Percentiles rank a stretch among this genome's conserved stretches.
phyloP scores from a whole-genome alignment of 2,113 vertebrate genomes.

The Lampris incognitus region DNA sequence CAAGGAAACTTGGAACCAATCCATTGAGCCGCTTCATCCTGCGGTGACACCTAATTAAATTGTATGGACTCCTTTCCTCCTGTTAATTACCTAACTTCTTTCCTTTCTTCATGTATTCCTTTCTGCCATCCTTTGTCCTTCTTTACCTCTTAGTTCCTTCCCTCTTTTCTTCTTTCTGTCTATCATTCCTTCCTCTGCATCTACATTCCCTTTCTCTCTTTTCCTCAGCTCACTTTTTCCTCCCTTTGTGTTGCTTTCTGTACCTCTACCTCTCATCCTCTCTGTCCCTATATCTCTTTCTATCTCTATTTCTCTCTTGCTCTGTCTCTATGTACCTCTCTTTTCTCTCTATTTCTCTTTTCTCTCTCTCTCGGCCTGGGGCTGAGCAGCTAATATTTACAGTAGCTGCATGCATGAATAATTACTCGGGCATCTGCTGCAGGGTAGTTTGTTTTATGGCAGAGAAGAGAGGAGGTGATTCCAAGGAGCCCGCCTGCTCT shows the following conservation, averaged over 20 bases:
- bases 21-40: conserved; percentile 77
- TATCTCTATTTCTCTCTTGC: conserved; percentile 10
- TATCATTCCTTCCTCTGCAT: conserved; percentile 17
- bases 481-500: conserved; percentile 45
- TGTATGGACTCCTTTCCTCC: conserved; percentile 60
- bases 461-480: conserved; percentile 54
- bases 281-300: neutral
- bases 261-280: neutral
- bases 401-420: conserved; percentile 69
- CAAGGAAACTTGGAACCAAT: conserved; percentile 84
- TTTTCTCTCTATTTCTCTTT: conserved; percentile 13
- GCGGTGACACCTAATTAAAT: conserved; percentile 86
- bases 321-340: conserved; percentile 24
- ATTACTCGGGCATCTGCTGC: conserved; percentile 75
- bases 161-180: conserved; percentile 39
- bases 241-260: neutral
- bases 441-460: conserved; percentile 76
- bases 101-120: conserved; percentile 28
- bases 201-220: conserved; percentile 16
- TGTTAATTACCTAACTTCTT: conserved; percentile 45
- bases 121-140: conserved; percentile 1
- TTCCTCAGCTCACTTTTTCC: neutral
- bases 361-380: conserved; percentile 30
- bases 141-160: conserved; percentile 23
- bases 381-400: conserved; percentile 73